Evolutionary conservation across 2,797 vertebrate species (phyloP), one percentile per base, ranked within the genome.

Genomic region (Periparus ater): DNA sequence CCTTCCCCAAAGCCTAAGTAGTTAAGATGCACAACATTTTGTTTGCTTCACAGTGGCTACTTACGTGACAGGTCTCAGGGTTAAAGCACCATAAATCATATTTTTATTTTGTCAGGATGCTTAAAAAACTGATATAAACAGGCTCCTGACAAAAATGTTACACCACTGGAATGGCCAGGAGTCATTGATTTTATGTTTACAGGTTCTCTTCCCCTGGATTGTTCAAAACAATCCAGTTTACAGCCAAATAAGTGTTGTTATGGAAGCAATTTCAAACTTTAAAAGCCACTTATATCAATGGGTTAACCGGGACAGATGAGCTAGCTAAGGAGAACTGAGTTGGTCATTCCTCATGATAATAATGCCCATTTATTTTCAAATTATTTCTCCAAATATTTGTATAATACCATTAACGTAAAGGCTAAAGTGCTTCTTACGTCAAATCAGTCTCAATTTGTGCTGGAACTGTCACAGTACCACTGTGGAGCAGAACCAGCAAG

Each of bases 111-210:
- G 58, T 65, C 47, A 89, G 42, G 30, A 79, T 78, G 48, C 45
- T 90, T 92, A 73, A 63, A 92, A 91, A 75, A 82, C 83, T 93
- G 79, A 79, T 91, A 44, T 71, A 94, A 89, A 84, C 77, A 82
- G 55, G 11, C 50, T 89, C 10, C 70, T 93, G 88, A 73, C 38
- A 95, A 96, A 93, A 91, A 96, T 85, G 93, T 80, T 70, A 94
- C 85, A 66, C 44, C 90, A 93, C 91, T 93, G 55, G 91, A 93
- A 96, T 70, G 18, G 63, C 67, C 63, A 96, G 74, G 63, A 91
- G 36, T 36, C 48, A 79, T 12, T 74, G 68, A 44, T 89, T 96
- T 93, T 93, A 27, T 1, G 2, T 84, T 78, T 92, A 72, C 54
- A 42, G 34, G 23, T 88, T 90, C 50, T 80, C n/a, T 90, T 92